These are phyloP conservation scores for Ectemnius continuus DNA, from an alignment of 2,888 invertebrate genomes.

Conservation along the genomic window DNA sequence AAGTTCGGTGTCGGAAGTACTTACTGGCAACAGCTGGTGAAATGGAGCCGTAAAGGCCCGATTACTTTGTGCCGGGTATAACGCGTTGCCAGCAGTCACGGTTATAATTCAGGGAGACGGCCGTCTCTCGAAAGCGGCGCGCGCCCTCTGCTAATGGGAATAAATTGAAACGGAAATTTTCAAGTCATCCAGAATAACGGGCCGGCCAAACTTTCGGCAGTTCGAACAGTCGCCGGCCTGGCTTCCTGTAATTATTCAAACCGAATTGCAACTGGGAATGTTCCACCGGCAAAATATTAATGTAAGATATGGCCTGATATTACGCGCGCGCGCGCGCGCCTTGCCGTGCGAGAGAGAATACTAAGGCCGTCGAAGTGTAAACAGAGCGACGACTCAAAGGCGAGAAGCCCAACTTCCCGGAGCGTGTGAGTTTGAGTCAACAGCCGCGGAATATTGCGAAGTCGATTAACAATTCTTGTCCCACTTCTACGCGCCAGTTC, in stretches of 20 bases:
- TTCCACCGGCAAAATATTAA: slow-evolving; percentile 1
- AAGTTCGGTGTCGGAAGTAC: slow-evolving; percentile 10
- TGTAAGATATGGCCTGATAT: slow-evolving; percentile 1
- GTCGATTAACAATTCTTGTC: no score
- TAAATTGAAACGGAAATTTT: slow-evolving; percentile 16
- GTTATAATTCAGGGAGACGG: slow-evolving; percentile 10
- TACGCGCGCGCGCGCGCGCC: not conserved
- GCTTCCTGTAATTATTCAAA: not conserved
- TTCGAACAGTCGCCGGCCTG: not conserved
- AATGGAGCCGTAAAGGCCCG: slow-evolving; percentile 10
- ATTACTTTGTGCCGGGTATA: slow-evolving; percentile 1
- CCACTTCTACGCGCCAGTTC: no score
- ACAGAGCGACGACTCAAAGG: no score
- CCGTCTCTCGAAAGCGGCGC: not conserved
- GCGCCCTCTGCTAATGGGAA: not conserved
- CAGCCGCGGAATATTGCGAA: no score
- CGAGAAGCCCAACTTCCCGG: no score
- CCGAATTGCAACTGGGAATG: not conserved
- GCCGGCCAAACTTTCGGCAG: not conserved
- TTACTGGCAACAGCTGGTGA: slow-evolving; percentile 13
- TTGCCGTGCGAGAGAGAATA: no score
- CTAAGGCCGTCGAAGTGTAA: no score
- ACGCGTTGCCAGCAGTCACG: slow-evolving; percentile 2
- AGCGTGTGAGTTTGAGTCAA: no score
- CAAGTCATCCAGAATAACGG: not conserved